phyloP scores from a whole-genome alignment of 2,888 invertebrate genomes.

The Ophioninae sp. region DNA sequence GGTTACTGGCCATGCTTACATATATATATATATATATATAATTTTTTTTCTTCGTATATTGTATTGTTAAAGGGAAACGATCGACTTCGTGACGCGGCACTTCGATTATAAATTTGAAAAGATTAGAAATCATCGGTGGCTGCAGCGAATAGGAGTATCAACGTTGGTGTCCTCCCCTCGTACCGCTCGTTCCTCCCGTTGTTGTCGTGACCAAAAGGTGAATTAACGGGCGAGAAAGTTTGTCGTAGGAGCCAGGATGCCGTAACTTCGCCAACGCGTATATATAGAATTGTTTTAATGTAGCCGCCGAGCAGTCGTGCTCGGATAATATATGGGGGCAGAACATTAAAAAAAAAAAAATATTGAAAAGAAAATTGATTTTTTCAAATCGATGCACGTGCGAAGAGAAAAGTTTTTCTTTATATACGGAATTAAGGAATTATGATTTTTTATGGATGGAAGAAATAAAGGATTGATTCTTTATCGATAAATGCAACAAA shows the following conservation, averaged over 20 bases:
- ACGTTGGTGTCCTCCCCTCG: slow-evolving; percentile 41
- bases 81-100: slow-evolving; percentile 57
- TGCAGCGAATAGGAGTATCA: slow-evolving; percentile 40
- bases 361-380: too few relatives aligned
- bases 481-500: too few relatives aligned
- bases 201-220: slow-evolving; percentile 58
- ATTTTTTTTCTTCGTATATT: slow-evolving; percentile 6
- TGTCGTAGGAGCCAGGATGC: slow-evolving; percentile 37
- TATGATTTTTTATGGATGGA: too few relatives aligned
- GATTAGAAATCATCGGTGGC: slow-evolving; percentile 60
- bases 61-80: slow-evolving; percentile 42
- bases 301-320: slow-evolving; percentile 13
- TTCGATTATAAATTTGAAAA: slow-evolving; percentile 61
- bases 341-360: too few relatives aligned
- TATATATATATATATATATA: slow-evolving; percentile 15
- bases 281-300: slow-evolving; percentile 45
- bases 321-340: background rate
- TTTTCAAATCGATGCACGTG: too few relatives aligned
- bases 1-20: slow-evolving; percentile 15
- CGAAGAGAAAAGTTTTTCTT: too few relatives aligned
- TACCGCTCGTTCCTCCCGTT: slow-evolving; percentile 11
- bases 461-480: too few relatives aligned
- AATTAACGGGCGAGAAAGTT: slow-evolving; percentile 61
- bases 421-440: too few relatives aligned
- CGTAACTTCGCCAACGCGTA: slow-evolving; percentile 8